Conservation (phyloP, 2,113 vertebrate genomes). For the Formicarius rufipectus region DNA sequence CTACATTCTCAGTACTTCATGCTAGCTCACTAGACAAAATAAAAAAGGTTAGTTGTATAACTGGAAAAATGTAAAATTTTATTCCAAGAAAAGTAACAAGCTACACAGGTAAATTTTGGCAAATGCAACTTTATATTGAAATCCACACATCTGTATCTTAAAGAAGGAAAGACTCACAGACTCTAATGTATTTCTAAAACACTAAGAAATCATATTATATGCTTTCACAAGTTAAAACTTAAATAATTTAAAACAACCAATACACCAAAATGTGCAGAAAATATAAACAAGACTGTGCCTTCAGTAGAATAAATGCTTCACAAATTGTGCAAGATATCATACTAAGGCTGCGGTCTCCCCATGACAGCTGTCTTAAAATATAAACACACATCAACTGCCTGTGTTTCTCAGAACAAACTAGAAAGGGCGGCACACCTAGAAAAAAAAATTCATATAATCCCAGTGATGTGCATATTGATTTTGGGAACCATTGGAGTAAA, state of each 20-base stretch:
- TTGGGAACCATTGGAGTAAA: slow-evolving; percentile 74
- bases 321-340: slow-evolving; percentile 98
- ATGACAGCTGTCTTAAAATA: slow-evolving; percentile 90
- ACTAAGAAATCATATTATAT: slow-evolving; percentile 97
- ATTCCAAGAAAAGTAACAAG: slow-evolving; percentile 98
- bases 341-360: slow-evolving; percentile 98
- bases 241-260: slow-evolving; percentile 96
- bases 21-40: slow-evolving; percentile 77
- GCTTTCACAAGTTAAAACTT: slow-evolving; percentile 96
- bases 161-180: slow-evolving; percentile 99
- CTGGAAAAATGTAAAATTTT: slow-evolving; percentile 97
- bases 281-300: slow-evolving; percentile 99
- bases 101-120: slow-evolving; percentile 99
- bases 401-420: slow-evolving; percentile 77
- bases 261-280: slow-evolving; percentile 97
- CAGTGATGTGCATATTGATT: slow-evolving; percentile 76
- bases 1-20: slow-evolving; percentile 71
- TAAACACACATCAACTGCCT: slow-evolving; percentile 83
- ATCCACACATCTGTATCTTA: slow-evolving; percentile 98
- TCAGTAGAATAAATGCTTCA: slow-evolving; percentile 93
- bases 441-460: slow-evolving; percentile 70
- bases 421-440: slow-evolving; percentile 76
- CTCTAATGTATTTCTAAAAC: slow-evolving; percentile 98
- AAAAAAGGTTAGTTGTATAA: slow-evolving; percentile 79
- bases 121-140: slow-evolving; percentile 99